Conservation (phyloP, 2,113 vertebrate genomes). For the Beaufortia kweichowensis region DNA sequence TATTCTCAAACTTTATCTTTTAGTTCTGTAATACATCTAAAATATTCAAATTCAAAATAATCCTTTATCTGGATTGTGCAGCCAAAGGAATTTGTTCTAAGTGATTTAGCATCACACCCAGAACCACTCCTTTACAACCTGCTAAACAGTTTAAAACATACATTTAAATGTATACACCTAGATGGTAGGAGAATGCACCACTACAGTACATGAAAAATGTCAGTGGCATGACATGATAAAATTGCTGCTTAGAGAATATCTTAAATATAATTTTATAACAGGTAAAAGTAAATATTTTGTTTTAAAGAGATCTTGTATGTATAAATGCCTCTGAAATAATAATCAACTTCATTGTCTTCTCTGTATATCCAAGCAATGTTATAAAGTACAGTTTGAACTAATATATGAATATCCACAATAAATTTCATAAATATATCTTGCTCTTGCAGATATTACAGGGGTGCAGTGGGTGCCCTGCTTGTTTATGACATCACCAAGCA, state of each 20-base stretch:
- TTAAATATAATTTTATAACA: no score
- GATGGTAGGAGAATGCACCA: neutral
- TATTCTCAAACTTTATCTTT: neutral
- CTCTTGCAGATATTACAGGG: constrained; percentile 87
- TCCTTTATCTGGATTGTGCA: neutral
- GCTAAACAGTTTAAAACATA: neutral
- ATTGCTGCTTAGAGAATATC: no score
- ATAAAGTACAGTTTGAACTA: neutral
- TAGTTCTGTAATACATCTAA: neutral
- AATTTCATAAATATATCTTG: neutral
- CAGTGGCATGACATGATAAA: no score
- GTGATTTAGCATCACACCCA: constrained; percentile 15
- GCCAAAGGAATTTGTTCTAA: neutral
- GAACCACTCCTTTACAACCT: constrained; percentile 7
- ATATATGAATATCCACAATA: neutral
- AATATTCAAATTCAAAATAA: neutral
- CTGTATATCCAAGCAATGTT: no score
- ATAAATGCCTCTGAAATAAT: no score
- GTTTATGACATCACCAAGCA: constrained; percentile 97
- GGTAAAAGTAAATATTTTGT: no score
- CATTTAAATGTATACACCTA: neutral
- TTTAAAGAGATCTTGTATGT: no score
- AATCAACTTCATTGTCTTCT: no score
- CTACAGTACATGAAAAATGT: no score
- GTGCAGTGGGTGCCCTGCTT: constrained; percentile 91